Conservation (phyloP, 2,888 invertebrate species). For the Leuctra nigra region DNA sequence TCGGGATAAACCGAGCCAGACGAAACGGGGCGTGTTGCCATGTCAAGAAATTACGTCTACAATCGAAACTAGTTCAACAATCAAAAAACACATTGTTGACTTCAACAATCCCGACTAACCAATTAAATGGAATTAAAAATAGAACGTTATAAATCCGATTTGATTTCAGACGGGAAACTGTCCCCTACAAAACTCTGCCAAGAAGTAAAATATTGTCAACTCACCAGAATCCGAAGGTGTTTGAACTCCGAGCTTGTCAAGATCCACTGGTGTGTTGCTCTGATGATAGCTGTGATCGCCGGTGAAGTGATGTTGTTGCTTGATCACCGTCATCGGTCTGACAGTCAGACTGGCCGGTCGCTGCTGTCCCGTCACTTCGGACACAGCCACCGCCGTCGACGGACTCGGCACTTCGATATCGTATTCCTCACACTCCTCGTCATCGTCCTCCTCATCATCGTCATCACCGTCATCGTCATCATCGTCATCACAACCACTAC, state of each 20-base stretch:
- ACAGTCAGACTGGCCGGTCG: slow-evolving; percentile 27
- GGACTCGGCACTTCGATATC: slow-evolving; percentile 15
- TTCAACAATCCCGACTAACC: neutral
- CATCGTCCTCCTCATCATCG: slow-evolving; percentile 33
- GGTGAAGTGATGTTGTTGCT: slow-evolving; percentile 27
- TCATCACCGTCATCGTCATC: slow-evolving; percentile 25
- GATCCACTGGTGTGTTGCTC: slow-evolving; percentile 44
- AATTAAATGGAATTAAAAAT: neutral
- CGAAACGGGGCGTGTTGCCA: slow-evolving; percentile 1
- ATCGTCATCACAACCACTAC: slow-evolving; percentile 27
- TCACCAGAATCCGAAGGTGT: slow-evolving; percentile 89
- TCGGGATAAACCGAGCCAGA: slow-evolving; percentile 2
- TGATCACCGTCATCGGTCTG: slow-evolving; percentile 31
- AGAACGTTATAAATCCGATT: neutral
- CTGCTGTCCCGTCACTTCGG: slow-evolving; percentile 37
- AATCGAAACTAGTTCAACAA: neutral
- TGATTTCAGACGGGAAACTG: too few relatives aligned
- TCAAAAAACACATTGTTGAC: neutral
- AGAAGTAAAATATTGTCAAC: too few relatives aligned
- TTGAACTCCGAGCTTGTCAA: slow-evolving; percentile 68
- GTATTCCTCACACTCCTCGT: slow-evolving; percentile 32
- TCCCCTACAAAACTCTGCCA: too few relatives aligned
- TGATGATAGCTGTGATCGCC: slow-evolving; percentile 61
- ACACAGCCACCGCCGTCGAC: slow-evolving; percentile 32
- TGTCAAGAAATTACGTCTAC: neutral